These are phyloP conservation scores for Oophaga pumilio DNA, from an alignment of 2,113 vertebrate species.

Conservation along the genomic window DNA sequence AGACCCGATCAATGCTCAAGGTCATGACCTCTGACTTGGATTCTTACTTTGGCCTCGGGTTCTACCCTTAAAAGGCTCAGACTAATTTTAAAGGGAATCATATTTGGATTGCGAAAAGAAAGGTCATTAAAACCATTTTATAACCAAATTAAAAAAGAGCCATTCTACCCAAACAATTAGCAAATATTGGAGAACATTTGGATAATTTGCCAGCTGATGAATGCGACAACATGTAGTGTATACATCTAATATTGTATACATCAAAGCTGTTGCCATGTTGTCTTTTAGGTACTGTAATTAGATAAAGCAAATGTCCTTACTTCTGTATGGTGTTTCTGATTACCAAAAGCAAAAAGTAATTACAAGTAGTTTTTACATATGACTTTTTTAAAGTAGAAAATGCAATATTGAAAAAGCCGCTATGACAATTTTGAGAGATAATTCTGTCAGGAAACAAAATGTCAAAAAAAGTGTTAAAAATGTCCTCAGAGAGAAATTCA, in stretches of 20 bases:
- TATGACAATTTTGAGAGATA: slow-evolving; percentile 52
- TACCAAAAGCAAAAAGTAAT: too few relatives aligned
- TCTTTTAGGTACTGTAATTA: not conserved
- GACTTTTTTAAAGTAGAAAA: not conserved
- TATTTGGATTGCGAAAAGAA: slow-evolving; percentile 66
- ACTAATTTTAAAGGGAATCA: slow-evolving; percentile 70
- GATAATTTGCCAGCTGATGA: not conserved
- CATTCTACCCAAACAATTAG: not conserved
- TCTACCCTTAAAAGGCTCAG: slow-evolving; percentile 72
- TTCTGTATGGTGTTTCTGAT: not conserved
- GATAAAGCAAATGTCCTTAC: not conserved
- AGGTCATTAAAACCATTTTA: slow-evolving; percentile 58
- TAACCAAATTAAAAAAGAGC: slow-evolving; percentile 20
- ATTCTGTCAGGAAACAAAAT: slow-evolving; percentile 50
- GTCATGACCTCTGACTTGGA: slow-evolving; percentile 81
- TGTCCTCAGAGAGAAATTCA: slow-evolving; percentile 50
- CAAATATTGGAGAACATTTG: slow-evolving; percentile 1
- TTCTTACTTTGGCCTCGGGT: slow-evolving; percentile 77
- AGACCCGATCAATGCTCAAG: slow-evolving; percentile 97
- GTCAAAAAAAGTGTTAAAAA: slow-evolving; percentile 41
- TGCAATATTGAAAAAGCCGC: not conserved
- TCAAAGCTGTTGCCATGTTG: not conserved
- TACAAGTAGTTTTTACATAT: not conserved
- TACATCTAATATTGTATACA: too few relatives aligned
- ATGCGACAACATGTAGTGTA: not conserved